phyloP scores from a whole-genome alignment of 2,888 invertebrate species.

The Ceraclea dissimilis region DNA sequence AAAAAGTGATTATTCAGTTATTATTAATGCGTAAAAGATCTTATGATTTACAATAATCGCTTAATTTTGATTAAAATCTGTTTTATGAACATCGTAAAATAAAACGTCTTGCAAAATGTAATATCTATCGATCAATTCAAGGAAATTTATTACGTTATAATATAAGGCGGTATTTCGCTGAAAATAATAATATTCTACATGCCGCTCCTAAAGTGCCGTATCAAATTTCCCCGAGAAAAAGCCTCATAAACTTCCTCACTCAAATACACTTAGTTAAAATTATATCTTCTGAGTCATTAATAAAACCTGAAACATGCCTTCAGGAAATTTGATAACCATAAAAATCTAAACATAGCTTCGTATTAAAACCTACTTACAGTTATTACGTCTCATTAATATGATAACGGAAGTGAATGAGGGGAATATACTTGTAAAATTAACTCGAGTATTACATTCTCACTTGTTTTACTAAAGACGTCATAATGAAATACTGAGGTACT shows the following conservation, averaged over 20 bases:
- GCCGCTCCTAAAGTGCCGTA: conserved; percentile 7
- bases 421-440: no score
- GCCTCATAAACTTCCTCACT: not conserved
- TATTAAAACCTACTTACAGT: no score
- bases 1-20: no score
- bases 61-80: conserved; percentile 1
- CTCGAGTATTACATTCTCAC: no score
- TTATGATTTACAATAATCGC: not conserved
- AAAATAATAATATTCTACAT: conserved; percentile 1
- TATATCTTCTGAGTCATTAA: not conserved
- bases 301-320: conserved; percentile 3
- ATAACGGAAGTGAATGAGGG: no score
- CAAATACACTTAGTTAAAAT: conserved; percentile 1
- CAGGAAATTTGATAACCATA: conserved; percentile 3
- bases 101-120: conserved; percentile 1
- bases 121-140: conserved; percentile 10
- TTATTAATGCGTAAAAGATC: no score
- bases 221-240: conserved; percentile 2
- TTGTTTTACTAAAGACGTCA: no score
- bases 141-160: conserved; percentile 5
- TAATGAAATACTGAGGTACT: no score
- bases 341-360: not conserved
- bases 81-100: conserved; percentile 1
- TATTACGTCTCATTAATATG: no score
- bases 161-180: conserved; percentile 4